These are phyloP conservation scores for Saccopteryx bilineata DNA, from an alignment of 2,113 vertebrate species.

Conservation along the genomic window DNA sequence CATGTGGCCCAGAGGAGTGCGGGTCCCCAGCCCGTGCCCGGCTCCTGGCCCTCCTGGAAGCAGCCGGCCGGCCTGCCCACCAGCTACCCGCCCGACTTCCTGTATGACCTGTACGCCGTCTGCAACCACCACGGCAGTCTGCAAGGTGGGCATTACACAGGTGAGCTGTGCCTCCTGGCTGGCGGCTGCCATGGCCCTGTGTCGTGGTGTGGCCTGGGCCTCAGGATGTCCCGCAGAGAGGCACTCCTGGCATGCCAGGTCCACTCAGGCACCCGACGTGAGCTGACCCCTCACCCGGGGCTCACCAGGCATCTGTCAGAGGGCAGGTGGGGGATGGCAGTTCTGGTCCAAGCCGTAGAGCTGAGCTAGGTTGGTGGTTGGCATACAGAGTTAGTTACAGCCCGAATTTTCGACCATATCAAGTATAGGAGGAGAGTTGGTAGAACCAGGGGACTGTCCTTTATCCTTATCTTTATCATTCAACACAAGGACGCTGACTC, in stretches of 20 bases:
- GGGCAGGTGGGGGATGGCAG: accelerated
- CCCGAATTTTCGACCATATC: neutral
- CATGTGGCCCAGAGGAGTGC: constrained; percentile 92
- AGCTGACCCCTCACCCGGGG: accelerated
- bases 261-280: accelerated
- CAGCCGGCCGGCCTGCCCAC: constrained; percentile 80
- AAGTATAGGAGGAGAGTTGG: neutral
- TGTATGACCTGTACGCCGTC: constrained; percentile 97
- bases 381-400: neutral
- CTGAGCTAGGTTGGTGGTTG: neutral
- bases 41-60: constrained; percentile 87
- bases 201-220: neutral
- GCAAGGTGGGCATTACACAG: constrained; percentile 98
- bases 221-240: neutral
- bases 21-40: constrained; percentile 69
- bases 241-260: neutral
- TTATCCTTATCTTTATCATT: neutral
- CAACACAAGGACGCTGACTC: neutral
- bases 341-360: accelerated
- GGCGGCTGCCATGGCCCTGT: accelerated
- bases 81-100: constrained; percentile 87
- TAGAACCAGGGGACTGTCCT: neutral
- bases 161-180: constrained; percentile 84
- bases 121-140: constrained; percentile 98
- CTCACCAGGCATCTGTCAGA: neutral